phyloP scores from a whole-genome alignment of 30 jellyfish, hydroid and myxozoan genomes.

The Pelagia noctiluca region DNA sequence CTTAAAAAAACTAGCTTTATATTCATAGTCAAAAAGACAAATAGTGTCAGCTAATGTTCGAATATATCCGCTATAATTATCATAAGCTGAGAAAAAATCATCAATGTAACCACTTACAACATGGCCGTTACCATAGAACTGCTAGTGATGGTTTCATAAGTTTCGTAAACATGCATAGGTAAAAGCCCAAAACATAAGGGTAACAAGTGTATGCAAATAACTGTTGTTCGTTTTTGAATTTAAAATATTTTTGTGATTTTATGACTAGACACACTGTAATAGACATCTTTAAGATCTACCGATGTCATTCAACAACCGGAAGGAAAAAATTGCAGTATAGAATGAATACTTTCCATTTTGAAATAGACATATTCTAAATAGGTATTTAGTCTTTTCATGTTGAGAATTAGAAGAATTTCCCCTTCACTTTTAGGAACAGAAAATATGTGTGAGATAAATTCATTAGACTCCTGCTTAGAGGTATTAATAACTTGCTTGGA shows the following conservation, averaged over 20 bases:
- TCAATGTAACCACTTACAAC: constrained; percentile 1
- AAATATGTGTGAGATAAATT: constrained; percentile 8
- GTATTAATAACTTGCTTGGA: background rate
- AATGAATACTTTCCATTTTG: no score
- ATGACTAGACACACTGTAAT: background rate
- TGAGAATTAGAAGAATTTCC: background rate
- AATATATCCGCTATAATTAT: background rate
- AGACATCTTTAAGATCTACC: no score
- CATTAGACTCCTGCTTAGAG: constrained; percentile 5
- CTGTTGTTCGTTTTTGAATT: background rate
- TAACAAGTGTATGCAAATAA: constrained; percentile 5
- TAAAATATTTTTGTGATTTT: background rate
- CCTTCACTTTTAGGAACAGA: constrained; percentile 15
- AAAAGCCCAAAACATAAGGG: background rate
- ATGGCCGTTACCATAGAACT: background rate
- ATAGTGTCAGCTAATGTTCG: constrained; percentile 3
- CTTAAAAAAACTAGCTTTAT: no score
- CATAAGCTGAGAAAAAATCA: background rate
- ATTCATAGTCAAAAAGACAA: background rate
- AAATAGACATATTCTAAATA: background rate
- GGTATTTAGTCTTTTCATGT: background rate
- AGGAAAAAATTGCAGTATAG: background rate
- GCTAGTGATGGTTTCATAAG: constrained; percentile 12
- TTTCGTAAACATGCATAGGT: background rate
- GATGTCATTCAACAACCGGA: constrained; percentile 11